Conservation (phyloP, 2,888 invertebrate genomes). For the Ariolimax columbianus region DNA sequence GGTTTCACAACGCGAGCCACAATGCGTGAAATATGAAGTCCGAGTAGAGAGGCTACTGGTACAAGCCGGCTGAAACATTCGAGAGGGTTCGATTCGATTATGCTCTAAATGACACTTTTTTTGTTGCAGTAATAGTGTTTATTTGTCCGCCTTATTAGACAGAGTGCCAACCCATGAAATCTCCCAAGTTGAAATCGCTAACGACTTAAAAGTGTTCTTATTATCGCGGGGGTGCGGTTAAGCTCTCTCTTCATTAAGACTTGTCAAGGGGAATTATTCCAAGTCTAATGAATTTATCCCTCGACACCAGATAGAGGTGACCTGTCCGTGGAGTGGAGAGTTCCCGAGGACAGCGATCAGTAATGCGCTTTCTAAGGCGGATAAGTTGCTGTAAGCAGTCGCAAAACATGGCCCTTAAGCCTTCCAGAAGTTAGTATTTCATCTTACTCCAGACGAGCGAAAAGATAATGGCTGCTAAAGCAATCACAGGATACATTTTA, state of each 20-base stretch:
- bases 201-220: slow-evolving; percentile 56
- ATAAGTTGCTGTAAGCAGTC: slow-evolving; percentile 39
- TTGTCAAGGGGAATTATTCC: slow-evolving; percentile 53
- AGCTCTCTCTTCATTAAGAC: slow-evolving; percentile 52
- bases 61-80: slow-evolving; percentile 26
- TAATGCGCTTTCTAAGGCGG: slow-evolving; percentile 38
- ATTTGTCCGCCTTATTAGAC: slow-evolving; percentile 53
- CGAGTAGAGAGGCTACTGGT: slow-evolving; percentile 12
- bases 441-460: background rate
- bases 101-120: slow-evolving; percentile 56
- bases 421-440: background rate
- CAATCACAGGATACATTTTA: too few species aligned
- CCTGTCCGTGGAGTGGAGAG: slow-evolving; percentile 20
- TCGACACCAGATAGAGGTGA: slow-evolving; percentile 36
- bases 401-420: slow-evolving; percentile 23
- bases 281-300: slow-evolving; percentile 56
- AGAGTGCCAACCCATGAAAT: slow-evolving; percentile 27
- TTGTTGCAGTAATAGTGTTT: slow-evolving; percentile 59
- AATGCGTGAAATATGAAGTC: slow-evolving; percentile 55
- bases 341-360: background rate
- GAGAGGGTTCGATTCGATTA: slow-evolving; percentile 54
- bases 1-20: slow-evolving; percentile 24
- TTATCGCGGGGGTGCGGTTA: slow-evolving; percentile 49
- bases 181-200: slow-evolving; percentile 43
- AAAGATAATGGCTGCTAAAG: background rate